Conservation (phyloP, 2,113 vertebrate genomes). For the Bubo scandiacus region DNA sequence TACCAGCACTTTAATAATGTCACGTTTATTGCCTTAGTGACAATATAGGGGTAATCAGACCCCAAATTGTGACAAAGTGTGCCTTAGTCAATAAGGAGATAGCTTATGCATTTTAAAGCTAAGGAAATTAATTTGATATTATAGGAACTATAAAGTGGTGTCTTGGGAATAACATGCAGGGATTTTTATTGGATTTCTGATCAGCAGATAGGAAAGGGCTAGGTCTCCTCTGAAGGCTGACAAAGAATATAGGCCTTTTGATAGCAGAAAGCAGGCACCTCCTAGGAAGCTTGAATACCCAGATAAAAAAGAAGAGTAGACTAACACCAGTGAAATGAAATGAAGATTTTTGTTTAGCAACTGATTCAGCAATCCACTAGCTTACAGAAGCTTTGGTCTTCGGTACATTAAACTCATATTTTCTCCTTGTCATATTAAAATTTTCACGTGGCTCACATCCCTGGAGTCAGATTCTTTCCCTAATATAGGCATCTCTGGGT, state of each 20-base stretch:
- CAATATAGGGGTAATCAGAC: neutral
- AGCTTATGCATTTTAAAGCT: conserved; percentile 5
- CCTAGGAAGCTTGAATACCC: neutral
- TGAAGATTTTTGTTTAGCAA: conserved; percentile 38
- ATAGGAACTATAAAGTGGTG: neutral
- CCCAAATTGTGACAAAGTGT: conserved; percentile 9
- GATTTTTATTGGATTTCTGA: conserved; percentile 40
- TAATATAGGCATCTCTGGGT: conserved; percentile 39
- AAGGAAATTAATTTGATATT: neutral
- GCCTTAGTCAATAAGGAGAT: neutral
- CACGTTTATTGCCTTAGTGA: neutral
- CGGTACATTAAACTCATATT: conserved; percentile 51
- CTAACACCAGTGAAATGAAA: conserved; percentile 8
- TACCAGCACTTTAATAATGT: neutral
- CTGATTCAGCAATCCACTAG: neutral
- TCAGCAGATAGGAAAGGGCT: neutral
- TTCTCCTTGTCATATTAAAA: conserved; percentile 46
- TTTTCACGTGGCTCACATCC: neutral
- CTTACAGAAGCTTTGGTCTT: conserved; percentile 33
- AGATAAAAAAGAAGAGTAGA: neutral
- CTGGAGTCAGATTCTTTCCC: conserved; percentile 28
- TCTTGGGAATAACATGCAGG: neutral
- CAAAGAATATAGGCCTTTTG: neutral
- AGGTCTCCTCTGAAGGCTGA: conserved; percentile 20
- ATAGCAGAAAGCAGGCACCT: conserved; percentile 3